Percentiles rank a stretch among this genome's conserved stretches.
Conservation (phyloP, 2,888 invertebrate genomes). For the Hecatera dysodea region DNA sequence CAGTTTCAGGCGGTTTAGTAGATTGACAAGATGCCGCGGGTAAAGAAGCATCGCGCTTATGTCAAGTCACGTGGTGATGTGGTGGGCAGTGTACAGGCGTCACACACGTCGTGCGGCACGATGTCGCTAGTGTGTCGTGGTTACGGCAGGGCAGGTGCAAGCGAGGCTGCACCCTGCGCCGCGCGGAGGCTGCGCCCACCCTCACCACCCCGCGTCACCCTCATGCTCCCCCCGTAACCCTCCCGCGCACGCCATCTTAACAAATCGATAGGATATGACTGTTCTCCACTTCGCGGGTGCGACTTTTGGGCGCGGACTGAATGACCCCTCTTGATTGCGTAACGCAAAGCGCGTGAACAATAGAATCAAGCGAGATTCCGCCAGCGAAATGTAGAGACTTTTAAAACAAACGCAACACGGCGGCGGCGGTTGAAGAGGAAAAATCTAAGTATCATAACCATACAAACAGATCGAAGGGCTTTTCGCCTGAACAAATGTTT, state of each 20-base stretch:
- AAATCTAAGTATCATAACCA: conserved; percentile 58
- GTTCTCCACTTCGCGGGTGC: conserved; percentile 90
- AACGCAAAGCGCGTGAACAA: conserved; percentile 79
- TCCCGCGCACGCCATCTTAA: conserved; percentile 90
- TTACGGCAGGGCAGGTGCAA: conserved; percentile 87
- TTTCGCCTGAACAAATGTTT: conserved; percentile 57
- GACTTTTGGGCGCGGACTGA: conserved; percentile 89
- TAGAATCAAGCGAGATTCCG: conserved; percentile 64
- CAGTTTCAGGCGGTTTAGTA: conserved; percentile 56
- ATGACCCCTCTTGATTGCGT: conserved; percentile 88
- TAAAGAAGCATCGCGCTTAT: conserved; percentile 24
- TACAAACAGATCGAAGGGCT: conserved; percentile 57
- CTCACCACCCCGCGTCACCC: conserved; percentile 78
- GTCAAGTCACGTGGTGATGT: conserved; percentile 48
- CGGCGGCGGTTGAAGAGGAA: conserved; percentile 31
- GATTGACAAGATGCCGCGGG: conserved; percentile 35
- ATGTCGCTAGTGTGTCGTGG: conserved; percentile 83
- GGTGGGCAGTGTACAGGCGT: conserved; percentile 62
- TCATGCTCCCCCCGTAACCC: conserved; percentile 75
- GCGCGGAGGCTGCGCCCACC: conserved; percentile 86
- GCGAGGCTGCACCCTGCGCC: conserved; percentile 88
- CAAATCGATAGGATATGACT: conserved; percentile 92
- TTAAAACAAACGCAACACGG: conserved; percentile 43
- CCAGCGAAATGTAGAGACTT: conserved; percentile 44
- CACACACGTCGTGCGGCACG: conserved; percentile 68